Conservation (phyloP, 1,140 invertebrate genomes). For the Apis florea region DNA sequence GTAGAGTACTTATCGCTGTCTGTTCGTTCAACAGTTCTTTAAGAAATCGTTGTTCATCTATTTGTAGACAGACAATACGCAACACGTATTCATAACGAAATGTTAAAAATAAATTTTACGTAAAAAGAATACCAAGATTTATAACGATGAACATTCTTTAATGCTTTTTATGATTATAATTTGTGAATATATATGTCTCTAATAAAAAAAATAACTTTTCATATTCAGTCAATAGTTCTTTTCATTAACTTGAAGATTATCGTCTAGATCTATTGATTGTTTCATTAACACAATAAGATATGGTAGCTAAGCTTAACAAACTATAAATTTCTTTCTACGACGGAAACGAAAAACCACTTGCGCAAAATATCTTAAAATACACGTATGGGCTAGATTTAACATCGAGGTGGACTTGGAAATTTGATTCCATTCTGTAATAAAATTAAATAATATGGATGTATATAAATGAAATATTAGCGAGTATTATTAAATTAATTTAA, state of each 20-base stretch:
- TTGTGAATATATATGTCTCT: not conserved
- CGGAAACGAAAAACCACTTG: slow-evolving; percentile 10
- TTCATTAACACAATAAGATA: not conserved
- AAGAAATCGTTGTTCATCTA: slow-evolving; percentile 23
- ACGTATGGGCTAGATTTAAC: slow-evolving; percentile 1
- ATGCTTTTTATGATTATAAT: not conserved
- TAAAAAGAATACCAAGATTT: not conserved
- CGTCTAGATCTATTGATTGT: not conserved
- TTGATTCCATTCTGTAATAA: not conserved
- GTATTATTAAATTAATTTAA: not conserved
- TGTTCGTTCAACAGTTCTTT: not conserved
- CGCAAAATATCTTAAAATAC: slow-evolving; percentile 8
- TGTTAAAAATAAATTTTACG: slow-evolving; percentile 25
- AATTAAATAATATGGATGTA: not conserved
- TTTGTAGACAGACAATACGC: not conserved
- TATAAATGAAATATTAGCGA: not conserved
- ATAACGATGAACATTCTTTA: not conserved
- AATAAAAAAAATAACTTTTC: not conserved
- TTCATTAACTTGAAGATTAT: not conserved
- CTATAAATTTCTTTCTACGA: not conserved
- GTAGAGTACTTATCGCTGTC: slow-evolving; percentile 4
- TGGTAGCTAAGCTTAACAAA: not conserved
- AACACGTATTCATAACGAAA: slow-evolving; percentile 11
- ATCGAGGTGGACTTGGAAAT: slow-evolving; percentile 2
- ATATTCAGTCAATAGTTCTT: not conserved